A percentile compares a stretch with the other conserved stretches of the same genome.
Evolutionary conservation across 2,888 invertebrate species (phyloP).

Genomic region (Tetanocera ferruginea): DNA sequence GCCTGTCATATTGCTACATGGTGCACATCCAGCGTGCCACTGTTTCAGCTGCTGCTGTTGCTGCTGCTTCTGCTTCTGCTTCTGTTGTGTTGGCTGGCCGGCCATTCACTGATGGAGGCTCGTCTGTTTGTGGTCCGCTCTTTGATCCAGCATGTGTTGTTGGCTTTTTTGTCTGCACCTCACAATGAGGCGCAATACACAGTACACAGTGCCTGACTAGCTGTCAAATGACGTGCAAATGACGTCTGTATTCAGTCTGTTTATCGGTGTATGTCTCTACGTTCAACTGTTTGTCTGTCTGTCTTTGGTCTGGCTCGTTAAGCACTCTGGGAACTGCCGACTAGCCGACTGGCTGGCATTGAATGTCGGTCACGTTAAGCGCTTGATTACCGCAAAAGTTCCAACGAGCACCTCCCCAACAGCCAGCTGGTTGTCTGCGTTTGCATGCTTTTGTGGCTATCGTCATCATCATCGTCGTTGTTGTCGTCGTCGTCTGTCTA

Average conservation of each 20-base stretch:
- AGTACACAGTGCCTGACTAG: not conserved
- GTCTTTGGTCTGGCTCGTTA: not conserved
- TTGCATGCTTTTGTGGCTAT: not conserved
- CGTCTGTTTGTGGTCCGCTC: constrained; percentile 7
- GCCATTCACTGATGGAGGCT: not conserved
- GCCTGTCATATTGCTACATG: not conserved
- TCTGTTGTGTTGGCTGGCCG: not conserved
- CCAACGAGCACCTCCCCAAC: not conserved
- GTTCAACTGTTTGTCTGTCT: not conserved
- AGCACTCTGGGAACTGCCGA: not conserved
- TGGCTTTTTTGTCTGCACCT: not conserved
- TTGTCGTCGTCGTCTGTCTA: not conserved
- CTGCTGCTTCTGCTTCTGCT: not conserved
- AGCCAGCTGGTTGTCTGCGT: not conserved
- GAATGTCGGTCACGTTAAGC: constrained; percentile 36
- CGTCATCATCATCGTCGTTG: too few species aligned
- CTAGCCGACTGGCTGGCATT: constrained; percentile 17
- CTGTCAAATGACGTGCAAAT: constrained; percentile 34
- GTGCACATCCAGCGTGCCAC: not conserved
- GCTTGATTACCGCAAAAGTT: constrained; percentile 12
- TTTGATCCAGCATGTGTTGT: not conserved
- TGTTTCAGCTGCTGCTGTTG: not conserved
- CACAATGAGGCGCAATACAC: not conserved
- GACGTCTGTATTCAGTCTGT: constrained; percentile 20
- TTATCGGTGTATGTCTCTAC: not conserved